Conservation (phyloP, 2,888 invertebrate genomes). For the Sclerodermus sp. region DNA sequence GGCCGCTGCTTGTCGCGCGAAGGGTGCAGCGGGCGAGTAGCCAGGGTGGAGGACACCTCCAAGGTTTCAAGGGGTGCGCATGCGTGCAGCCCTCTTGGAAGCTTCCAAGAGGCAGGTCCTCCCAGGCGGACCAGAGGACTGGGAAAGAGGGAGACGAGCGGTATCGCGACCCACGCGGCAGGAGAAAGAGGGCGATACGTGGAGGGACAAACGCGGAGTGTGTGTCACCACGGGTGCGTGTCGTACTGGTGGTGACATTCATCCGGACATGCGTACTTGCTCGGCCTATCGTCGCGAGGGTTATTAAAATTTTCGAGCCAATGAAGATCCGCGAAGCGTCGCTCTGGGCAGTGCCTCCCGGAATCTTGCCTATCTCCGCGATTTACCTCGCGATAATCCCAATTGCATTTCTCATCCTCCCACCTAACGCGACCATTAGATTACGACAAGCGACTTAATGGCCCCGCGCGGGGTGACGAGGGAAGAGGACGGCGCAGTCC, state of each 20-base stretch:
- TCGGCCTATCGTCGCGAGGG: slow-evolving; percentile 49
- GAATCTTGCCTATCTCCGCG: not conserved
- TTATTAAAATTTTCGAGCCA: slow-evolving; percentile 55
- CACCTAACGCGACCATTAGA: not conserved
- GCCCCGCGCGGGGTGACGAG: too few species aligned
- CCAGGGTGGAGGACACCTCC: not conserved
- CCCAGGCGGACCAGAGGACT: slow-evolving; percentile 16
- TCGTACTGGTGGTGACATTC: slow-evolving; percentile 45
- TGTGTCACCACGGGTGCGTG: slow-evolving; percentile 39
- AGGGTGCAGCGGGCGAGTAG: not conserved
- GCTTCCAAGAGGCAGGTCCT: slow-evolving; percentile 18
- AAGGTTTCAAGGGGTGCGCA: not conserved
- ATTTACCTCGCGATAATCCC: not conserved
- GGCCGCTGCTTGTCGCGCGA: not conserved
- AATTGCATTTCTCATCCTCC: not conserved
- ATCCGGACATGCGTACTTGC: slow-evolving; percentile 54
- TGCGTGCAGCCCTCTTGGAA: slow-evolving; percentile 4
- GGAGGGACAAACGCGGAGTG: slow-evolving; percentile 5
- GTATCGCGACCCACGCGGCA: not conserved
- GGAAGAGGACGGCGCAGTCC: too few species aligned
- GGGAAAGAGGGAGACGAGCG: not conserved
- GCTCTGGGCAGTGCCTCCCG: slow-evolving; percentile 24
- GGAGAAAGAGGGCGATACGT: slow-evolving; percentile 5
- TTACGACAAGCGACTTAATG: too few species aligned
- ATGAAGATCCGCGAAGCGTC: slow-evolving; percentile 42